Conservation (phyloP, 2,888 invertebrate genomes). For the Xiphydria camelus region DNA sequence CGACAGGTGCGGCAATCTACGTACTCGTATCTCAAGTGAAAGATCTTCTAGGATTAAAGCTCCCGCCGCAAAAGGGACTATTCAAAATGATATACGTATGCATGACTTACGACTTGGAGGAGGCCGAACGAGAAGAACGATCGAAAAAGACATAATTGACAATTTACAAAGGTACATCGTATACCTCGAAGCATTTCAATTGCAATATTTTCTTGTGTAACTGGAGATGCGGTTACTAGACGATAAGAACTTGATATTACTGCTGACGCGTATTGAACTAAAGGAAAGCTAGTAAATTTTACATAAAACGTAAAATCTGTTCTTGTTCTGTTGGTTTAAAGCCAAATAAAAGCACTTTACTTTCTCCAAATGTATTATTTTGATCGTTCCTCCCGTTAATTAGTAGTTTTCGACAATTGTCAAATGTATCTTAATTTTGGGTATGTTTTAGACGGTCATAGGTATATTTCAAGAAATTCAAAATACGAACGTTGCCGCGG, state of each 20-base stretch:
- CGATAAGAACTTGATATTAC: not conserved
- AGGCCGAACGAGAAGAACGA: no score
- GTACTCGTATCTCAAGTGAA: constrained; percentile 72
- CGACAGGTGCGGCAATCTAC: constrained; percentile 73
- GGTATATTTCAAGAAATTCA: constrained; percentile 64
- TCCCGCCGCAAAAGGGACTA: constrained; percentile 63
- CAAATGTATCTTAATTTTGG: no score
- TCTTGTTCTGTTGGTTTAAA: not conserved
- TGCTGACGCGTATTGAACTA: not conserved
- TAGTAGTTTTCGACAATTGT: no score
- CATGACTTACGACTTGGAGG: no score
- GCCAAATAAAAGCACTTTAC: constrained; percentile 39
- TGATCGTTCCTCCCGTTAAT: no score
- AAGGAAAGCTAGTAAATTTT: not conserved
- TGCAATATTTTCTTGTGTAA: no score
- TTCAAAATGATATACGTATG: constrained; percentile 66
- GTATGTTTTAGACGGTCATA: constrained; percentile 62
- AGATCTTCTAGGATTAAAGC: constrained; percentile 64
- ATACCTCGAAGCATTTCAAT: no score
- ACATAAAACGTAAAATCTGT: not conserved
- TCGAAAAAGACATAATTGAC: no score
- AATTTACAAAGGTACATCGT: no score
- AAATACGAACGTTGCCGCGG: constrained; percentile 64
- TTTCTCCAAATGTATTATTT: constrained; percentile 6
- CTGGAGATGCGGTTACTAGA: not conserved